These are phyloP conservation scores for Palythoa heliodiscus DNA, from an alignment of 92 coral and sea anemone species.

Conservation along the genomic window DNA sequence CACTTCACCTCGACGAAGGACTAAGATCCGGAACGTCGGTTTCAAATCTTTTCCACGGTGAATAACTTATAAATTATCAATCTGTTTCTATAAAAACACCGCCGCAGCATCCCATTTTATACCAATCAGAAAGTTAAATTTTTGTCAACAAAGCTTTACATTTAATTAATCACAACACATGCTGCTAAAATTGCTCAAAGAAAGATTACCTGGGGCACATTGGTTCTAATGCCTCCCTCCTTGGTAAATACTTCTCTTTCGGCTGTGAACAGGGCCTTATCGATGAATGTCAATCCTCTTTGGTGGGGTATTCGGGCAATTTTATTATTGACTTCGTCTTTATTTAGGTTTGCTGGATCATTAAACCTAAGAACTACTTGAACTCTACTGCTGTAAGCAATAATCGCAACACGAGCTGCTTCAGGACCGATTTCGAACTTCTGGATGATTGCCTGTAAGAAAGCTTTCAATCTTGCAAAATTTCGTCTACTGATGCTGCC, in stretches of 20 bases:
- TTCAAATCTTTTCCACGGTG: no score
- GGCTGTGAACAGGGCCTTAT: neutral
- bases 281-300: constrained; percentile 12
- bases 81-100: no score
- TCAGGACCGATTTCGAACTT: constrained; percentile 28
- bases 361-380: constrained; percentile 7
- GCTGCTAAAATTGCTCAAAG: neutral
- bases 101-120: no score
- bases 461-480: constrained; percentile 3
- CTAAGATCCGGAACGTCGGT: no score
- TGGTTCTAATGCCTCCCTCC: constrained; percentile 9
- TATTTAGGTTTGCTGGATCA: neutral
- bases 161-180: neutral
- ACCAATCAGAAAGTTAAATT: no score
- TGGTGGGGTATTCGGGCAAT: constrained; percentile 1
- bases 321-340: neutral
- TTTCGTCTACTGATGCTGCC: constrained; percentile 22
- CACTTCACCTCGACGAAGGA: no score
- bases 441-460: constrained; percentile 4
- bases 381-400: constrained; percentile 11
- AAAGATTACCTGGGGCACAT: constrained; percentile 24
- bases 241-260: neutral
- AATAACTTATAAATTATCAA: no score
- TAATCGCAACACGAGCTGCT: constrained; percentile 17
- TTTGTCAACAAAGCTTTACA: neutral